A percentile compares a stretch with the other conserved stretches of the same genome.
These are phyloP conservation scores for Drosophila pseudoananassae DNA, from an alignment of 1,140 invertebrate species.

Conservation along the genomic window DNA sequence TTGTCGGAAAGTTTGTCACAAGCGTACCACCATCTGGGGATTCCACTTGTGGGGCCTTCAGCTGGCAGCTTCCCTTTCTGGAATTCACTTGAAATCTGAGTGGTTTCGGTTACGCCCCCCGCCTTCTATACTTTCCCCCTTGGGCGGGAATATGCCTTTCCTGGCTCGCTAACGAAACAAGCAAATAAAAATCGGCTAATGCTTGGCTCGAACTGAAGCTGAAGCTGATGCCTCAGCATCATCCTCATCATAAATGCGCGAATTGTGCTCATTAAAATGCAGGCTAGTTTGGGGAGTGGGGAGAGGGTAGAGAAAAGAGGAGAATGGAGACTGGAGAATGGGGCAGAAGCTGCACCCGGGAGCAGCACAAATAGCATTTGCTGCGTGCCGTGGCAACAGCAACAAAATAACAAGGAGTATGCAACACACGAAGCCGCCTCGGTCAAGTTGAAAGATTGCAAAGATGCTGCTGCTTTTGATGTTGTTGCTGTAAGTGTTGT, in stretches of 20 bases:
- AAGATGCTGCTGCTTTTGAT: constrained; percentile 32
- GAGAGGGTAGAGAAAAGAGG: background rate
- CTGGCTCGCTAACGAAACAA: constrained; percentile 75
- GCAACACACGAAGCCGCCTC: constrained; percentile 65
- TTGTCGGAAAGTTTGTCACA: constrained; percentile 15
- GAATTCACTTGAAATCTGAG: constrained; percentile 67
- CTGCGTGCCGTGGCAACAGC: constrained; percentile 69
- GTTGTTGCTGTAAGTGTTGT: background rate
- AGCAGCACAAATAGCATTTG: constrained; percentile 73
- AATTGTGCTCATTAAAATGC: constrained; percentile 82
- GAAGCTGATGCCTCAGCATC: background rate
- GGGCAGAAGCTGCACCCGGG: constrained; percentile 22
- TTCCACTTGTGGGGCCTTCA: constrained; percentile 35
- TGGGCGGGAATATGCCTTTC: constrained; percentile 37
- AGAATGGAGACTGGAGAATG: constrained; percentile 1
- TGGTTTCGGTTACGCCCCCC: constrained; percentile 38
- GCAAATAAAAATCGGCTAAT: constrained; percentile 79
- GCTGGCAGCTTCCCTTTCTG: constrained; percentile 19
- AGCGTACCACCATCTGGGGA: constrained; percentile 12
- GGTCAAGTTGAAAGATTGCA: constrained; percentile 75
- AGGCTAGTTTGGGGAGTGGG: constrained; percentile 31
- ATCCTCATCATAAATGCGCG: constrained; percentile 76
- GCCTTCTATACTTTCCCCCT: constrained; percentile 15
- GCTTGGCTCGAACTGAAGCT: constrained; percentile 27
- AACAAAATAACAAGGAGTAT: constrained; percentile 50